phyloP scores from a whole-genome alignment of 2,113 vertebrate species.

The Puffinus mauretanicus region DNA sequence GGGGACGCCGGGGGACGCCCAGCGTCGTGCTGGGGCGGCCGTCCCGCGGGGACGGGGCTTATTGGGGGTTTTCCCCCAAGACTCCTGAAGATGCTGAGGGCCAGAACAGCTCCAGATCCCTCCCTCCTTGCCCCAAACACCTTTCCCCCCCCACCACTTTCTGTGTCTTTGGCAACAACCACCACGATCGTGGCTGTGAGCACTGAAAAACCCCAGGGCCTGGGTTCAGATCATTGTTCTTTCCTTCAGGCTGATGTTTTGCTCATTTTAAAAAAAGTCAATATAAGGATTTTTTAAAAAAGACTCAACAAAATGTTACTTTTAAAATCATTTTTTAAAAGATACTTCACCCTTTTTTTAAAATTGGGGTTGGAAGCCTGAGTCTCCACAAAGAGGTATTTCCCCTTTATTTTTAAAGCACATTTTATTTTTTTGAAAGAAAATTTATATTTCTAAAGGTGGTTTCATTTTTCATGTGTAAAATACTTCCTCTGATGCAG shows the following conservation, averaged over 20 bases:
- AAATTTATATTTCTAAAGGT: background rate
- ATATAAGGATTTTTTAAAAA: background rate
- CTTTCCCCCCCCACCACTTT: background rate
- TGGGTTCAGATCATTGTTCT: background rate
- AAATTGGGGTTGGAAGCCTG: background rate
- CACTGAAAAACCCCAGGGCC: no score
- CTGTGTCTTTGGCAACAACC: no score
- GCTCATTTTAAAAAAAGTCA: background rate
- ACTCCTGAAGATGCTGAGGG: rapidly evolving
- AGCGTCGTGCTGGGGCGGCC: rapidly evolving
- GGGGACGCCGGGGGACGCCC: background rate
- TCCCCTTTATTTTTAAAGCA: background rate
- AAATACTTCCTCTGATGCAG: background rate
- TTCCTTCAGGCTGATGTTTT: background rate
- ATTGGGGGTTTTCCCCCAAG: rapidly evolving
- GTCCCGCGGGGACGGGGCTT: rapidly evolving
- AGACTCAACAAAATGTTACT: background rate
- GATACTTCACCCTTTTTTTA: background rate
- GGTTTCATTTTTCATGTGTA: background rate
- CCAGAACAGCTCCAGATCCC: background rate
- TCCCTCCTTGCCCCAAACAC: background rate
- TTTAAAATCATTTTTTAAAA: background rate
- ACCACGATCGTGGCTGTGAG: rapidly evolving
- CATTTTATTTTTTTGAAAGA: background rate
- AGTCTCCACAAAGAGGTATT: background rate